Evolutionary conservation across 2,797 vertebrate species (phyloP), one percentile per base, ranked within the genome.

Genomic region (Periparus ater): DNA sequence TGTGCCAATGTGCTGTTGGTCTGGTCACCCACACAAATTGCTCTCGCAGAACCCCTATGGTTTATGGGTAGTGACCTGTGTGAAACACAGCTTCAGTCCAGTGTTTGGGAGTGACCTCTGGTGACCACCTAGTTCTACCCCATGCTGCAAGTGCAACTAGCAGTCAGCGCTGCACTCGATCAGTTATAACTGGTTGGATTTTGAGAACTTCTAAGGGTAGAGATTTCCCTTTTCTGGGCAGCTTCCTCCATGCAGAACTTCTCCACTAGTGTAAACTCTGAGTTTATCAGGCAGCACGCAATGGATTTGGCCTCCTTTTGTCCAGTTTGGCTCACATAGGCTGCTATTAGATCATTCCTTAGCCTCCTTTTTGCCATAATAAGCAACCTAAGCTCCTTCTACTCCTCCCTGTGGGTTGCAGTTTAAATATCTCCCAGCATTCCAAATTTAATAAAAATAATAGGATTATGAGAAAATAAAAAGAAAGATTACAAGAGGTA

Each of bases 1-100:
- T 21, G 42, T 42, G 26, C 26, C 22, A 25, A 2, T 0, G 0
- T 17, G 32, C 67, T 8, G 4, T 6, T 1, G 1, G 8, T 34
- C 15, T 6, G 34, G 32, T 38, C 45, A 54, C n/a, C 19, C 0
- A 0, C 27, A 32, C 21, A 76, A 36, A 2, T 1, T 0, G 0
- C 8, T 34, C 47, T n/a, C 3, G 15, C 11, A 72, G 67, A 36
- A 30, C 3, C 16, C 6, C 25, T 19, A 6, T 0, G 1, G 36
- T 22, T 29, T 23, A 1, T 1, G 8, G 34, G n/a, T 4, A 38
- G 26, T 3, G 4, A 42, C 9, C 10, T 17, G 11, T 2, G 11
- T 23, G 67, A 85, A 89, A 79, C 10, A 53, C 7, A 57, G 76
- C 45, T 72, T 38, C 18, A 25, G 29, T 15, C 45, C 32, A 27